Evolutionary conservation across 2,797 vertebrate genomes (phyloP), one percentile per base, ranked within the genome.

Genomic region (Mormyrus proboscirostris): DNA sequence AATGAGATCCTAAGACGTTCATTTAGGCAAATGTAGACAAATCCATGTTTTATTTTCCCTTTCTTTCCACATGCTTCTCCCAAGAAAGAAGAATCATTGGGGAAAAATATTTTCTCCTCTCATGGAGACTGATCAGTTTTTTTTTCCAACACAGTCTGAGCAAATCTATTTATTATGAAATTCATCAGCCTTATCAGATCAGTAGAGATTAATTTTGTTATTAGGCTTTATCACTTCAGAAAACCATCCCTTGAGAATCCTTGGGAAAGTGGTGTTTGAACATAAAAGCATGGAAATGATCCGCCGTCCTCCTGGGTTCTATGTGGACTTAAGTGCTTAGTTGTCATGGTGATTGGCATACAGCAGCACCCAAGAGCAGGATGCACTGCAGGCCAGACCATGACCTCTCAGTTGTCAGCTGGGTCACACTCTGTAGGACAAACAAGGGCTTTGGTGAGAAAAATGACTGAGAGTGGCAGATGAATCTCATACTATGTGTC

Each of bases 141-240:
- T 57, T 65, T 86, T 89, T 51, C 57, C 22, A 57, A 49, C 41
- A 65, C 41, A 57, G 57, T 49, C 33, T 62, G 57, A 44, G 79
- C 59, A 85, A 89, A 86, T 86, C 88, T 85, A 44, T 85, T 85
- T 89, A 44, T 85, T 65, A 50, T 44, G 62, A 89, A 82, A 82
- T 85, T 85, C 62, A 86, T 47, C n/a, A 29, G 16, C 41, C 79
- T 82, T 89, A 84, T 89, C 88, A 49, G 33, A 89, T 89, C 57
- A 83, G 62, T 85, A 84, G 76, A 85, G 79, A 89, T 62, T 55
- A 41, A 59, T 84, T 89, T 89, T 84, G 69, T 38, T 79, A 49
- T 57, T 14, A 5, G n/a, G 38, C 83, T 85, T 84, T 57, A 33
- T 84, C 57, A 19, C 88, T 10, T 49, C 76, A 89, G 76, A 89